Conservation (phyloP, 2,113 vertebrate species). For the Cheirogaleus medius region DNA sequence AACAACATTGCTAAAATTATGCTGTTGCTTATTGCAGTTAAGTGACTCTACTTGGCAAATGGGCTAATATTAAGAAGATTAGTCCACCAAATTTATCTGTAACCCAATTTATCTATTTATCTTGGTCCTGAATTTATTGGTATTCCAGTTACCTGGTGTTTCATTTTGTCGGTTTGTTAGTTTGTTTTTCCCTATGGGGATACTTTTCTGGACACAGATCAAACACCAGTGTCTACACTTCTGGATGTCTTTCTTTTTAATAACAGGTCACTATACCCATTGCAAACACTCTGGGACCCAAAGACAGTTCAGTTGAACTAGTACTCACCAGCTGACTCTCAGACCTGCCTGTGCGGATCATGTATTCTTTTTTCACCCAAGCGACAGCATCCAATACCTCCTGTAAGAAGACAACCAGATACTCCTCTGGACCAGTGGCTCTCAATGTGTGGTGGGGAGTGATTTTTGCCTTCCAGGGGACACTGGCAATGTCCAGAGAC, state of each 20-base stretch:
- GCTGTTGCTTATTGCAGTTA: background rate
- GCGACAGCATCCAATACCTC: background rate
- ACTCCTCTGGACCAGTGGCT: background rate
- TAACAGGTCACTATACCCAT: background rate
- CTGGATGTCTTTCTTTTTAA: background rate
- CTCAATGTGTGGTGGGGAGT: background rate
- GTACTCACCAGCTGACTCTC: background rate
- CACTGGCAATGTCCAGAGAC: background rate
- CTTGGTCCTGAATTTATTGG: background rate
- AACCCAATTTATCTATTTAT: background rate
- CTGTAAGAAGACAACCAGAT: background rate
- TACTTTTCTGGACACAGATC: background rate
- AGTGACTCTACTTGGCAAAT: background rate
- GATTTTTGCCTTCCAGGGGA: background rate
- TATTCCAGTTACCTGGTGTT: background rate
- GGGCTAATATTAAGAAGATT: background rate
- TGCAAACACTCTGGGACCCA: background rate
- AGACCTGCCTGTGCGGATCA: background rate
- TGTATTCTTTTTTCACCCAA: background rate
- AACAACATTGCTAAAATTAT: background rate
- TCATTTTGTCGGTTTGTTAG: background rate
- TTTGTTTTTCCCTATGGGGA: background rate
- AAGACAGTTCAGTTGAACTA: background rate
- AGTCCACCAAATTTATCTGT: background rate
- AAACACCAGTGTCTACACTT: background rate